Evolutionary conservation across 2,888 invertebrate genomes (phyloP).

Genomic region (Drosophila hamatofila): DNA sequence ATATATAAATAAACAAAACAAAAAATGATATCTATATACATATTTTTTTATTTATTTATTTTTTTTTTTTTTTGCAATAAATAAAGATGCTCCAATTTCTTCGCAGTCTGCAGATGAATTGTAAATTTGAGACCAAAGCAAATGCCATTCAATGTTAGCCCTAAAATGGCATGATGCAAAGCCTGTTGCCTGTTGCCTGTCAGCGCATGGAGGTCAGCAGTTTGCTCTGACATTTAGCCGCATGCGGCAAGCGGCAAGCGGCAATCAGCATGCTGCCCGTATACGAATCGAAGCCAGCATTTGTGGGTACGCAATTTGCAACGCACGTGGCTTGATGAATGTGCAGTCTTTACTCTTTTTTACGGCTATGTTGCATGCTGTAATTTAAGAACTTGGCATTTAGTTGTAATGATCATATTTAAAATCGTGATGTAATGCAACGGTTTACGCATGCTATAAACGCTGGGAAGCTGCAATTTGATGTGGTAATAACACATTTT

Average conservation of each 20-base stretch:
- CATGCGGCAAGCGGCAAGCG: conserved; percentile 31
- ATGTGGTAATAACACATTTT: conserved; percentile 18
- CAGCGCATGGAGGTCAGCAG: conserved; percentile 71
- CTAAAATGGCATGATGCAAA: conserved; percentile 69
- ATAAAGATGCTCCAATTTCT: conserved; percentile 42
- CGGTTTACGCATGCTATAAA: conserved; percentile 56
- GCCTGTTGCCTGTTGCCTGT: conserved; percentile 46
- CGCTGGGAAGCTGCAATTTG: conserved; percentile 26
- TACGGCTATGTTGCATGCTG: conserved; percentile 26
- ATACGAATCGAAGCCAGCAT: conserved; percentile 19
- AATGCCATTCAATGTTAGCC: conserved; percentile 68
- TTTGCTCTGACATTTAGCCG: conserved; percentile 67
- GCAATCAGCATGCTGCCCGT: conserved; percentile 44
- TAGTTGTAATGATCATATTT: conserved; percentile 70
- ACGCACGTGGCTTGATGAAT: conserved; percentile 74
- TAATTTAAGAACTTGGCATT: conserved; percentile 72
- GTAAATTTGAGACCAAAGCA: conserved; percentile 29
- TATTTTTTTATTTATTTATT: no score
- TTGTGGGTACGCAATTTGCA: conserved; percentile 68
- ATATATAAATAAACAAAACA: not conserved
- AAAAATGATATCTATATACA: not conserved
- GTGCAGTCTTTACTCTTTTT: conserved; percentile 25
- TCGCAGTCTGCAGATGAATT: conserved; percentile 17
- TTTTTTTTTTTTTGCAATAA: conserved; percentile 8
- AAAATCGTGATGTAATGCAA: conserved; percentile 63